phyloP scores from a whole-genome alignment of 37 sponge, comb jelly and placozoan genomes.

The Chondrilla cf. caribensis region DNA sequence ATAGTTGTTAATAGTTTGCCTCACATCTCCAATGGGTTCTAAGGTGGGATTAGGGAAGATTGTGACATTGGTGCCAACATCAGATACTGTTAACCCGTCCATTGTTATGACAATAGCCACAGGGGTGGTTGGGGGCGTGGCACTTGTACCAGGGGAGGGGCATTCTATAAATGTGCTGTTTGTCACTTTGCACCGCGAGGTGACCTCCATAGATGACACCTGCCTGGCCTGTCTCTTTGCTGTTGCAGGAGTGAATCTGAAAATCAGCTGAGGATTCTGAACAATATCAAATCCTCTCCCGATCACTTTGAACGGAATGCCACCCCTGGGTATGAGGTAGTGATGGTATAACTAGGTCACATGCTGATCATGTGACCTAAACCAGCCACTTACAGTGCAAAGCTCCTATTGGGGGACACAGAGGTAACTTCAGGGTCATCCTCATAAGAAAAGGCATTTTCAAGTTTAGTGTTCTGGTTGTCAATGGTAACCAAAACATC shows the following conservation, averaged over 20 bases:
- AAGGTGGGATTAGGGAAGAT: conserved; percentile 4
- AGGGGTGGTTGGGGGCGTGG: neutral
- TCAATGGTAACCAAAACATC: no score
- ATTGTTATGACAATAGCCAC: neutral
- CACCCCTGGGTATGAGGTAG: conserved; percentile 1
- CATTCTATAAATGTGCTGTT: neutral
- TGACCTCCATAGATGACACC: neutral
- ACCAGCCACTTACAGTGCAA: neutral
- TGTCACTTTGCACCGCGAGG: neutral
- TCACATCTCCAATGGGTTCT: neutral
- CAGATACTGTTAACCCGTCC: conserved; percentile 6
- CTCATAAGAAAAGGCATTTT: neutral
- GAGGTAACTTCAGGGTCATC: neutral
- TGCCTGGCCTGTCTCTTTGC: neutral
- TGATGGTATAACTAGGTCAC: no score
- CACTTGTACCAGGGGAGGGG: neutral
- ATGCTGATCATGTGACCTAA: neutral
- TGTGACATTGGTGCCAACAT: neutral
- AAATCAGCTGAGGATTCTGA: neutral
- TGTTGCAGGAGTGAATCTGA: neutral
- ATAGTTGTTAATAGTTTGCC: neutral
- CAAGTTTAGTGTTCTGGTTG: no score
- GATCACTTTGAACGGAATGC: neutral
- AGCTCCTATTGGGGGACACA: neutral
- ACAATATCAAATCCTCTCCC: neutral